phyloP scores from a whole-genome alignment of 2,113 vertebrate genomes.

The Pachycephala philippinensis region DNA sequence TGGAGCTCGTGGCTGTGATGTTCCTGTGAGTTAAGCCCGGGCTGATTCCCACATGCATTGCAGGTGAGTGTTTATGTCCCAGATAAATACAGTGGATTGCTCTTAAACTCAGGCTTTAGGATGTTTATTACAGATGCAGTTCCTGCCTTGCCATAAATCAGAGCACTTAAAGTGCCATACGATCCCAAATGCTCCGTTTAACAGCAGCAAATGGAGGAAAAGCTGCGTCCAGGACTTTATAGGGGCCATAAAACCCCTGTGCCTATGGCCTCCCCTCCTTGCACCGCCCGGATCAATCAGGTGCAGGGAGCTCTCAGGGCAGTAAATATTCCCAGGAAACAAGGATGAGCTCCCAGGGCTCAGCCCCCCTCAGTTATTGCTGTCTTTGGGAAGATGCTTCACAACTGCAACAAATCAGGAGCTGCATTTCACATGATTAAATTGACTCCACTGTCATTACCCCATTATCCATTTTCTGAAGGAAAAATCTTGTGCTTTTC shows the following conservation, averaged over 20 bases:
- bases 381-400: not conserved
- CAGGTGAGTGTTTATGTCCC: conserved; percentile 68
- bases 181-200: conserved; percentile 66
- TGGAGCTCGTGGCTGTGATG: conserved; percentile 47
- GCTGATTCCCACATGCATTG: conserved; percentile 47
- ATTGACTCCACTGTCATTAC: not conserved
- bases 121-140: conserved; percentile 64
- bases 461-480: not conserved
- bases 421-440: not conserved
- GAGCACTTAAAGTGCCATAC: conserved; percentile 66
- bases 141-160: conserved; percentile 69
- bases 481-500: not conserved
- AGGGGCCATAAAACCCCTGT: conserved; percentile 60
- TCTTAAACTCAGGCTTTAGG: conserved; percentile 56
- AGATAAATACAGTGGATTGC: conserved; percentile 70
- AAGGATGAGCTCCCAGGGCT: conserved; percentile 26
- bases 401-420: not conserved
- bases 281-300: conserved; percentile 55
- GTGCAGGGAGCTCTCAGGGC: not conserved
- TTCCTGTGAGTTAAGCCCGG: conserved; percentile 31
- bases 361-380: not conserved
- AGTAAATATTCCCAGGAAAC: not conserved
- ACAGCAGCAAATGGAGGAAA: conserved; percentile 63
- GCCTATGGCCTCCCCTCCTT: conserved; percentile 36
- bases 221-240: conserved; percentile 60